Evolutionary conservation across 2,888 invertebrate genomes (phyloP).

Genomic region (Melanchra persicariae): DNA sequence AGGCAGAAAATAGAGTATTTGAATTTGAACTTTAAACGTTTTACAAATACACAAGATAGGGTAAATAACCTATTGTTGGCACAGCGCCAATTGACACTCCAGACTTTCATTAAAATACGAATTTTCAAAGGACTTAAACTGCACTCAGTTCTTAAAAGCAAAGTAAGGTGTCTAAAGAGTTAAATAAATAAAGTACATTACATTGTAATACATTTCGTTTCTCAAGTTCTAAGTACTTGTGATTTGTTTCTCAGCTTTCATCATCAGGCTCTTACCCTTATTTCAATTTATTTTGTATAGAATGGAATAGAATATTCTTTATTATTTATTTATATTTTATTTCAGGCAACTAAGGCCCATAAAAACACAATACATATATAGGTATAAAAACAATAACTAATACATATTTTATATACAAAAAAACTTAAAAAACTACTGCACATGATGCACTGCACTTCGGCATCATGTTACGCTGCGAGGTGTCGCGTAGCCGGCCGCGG

Average conservation of each 20-base stretch:
- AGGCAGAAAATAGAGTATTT: neutral
- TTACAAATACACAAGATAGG: constrained; percentile 26
- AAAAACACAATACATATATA: too few species aligned
- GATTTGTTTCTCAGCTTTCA: neutral
- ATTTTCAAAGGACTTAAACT: constrained; percentile 43
- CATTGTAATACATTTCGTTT: constrained; percentile 16
- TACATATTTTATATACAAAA: too few species aligned
- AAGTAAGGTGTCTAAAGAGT: constrained; percentile 24
- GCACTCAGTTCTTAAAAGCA: constrained; percentile 37
- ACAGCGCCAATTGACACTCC: constrained; percentile 32
- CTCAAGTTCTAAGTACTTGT: constrained; percentile 2
- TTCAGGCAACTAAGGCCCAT: too few species aligned
- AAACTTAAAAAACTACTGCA: too few species aligned
- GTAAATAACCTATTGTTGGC: constrained; percentile 47
- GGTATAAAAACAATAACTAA: too few species aligned
- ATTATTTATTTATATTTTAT: too few species aligned
- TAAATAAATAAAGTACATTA: constrained; percentile 18
- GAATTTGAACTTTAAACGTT: neutral
- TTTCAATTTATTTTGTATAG: too few species aligned
- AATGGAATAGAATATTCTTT: too few species aligned
- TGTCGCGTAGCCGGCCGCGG: too few species aligned
- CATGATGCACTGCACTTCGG: too few species aligned
- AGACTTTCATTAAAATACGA: constrained; percentile 50
- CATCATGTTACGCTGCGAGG: too few species aligned
- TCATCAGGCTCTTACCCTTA: neutral